phyloP scores from a whole-genome alignment of 2,888 invertebrate species.

The Melipona bicolor region DNA sequence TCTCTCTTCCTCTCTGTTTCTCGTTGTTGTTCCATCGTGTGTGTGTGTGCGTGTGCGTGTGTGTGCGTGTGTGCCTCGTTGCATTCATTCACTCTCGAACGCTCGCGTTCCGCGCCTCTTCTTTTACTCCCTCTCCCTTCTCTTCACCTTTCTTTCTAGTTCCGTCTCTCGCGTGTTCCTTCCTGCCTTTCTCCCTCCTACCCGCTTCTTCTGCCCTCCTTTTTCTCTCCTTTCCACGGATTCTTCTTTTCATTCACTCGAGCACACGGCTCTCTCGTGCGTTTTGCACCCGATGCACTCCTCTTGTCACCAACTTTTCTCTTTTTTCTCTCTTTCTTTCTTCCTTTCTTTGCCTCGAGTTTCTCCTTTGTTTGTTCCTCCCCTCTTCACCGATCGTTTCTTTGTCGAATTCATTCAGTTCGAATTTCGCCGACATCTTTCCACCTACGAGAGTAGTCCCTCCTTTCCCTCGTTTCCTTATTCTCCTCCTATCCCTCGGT shows the following conservation, averaged over 20 bases:
- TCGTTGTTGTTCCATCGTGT: slow-evolving; percentile 18
- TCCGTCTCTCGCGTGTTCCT: neutral
- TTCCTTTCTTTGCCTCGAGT: neutral
- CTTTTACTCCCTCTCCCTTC: neutral
- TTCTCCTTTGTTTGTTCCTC: neutral
- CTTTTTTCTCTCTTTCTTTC: too few species aligned
- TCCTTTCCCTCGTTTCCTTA: neutral
- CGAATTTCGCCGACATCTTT: neutral
- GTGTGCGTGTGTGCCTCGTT: neutral
- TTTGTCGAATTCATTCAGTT: slow-evolving; percentile 15
- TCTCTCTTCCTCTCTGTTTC: neutral
- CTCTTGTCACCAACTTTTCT: neutral
- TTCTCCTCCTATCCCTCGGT: too few species aligned
- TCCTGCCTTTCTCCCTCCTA: neutral
- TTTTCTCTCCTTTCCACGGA: neutral
- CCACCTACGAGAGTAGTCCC: neutral
- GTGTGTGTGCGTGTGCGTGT: neutral
- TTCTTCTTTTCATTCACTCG: slow-evolving; percentile 45
- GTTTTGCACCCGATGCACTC: neutral
- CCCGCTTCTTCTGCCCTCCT: neutral
- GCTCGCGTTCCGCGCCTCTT: slow-evolving; percentile 2
- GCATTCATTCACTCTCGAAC: slow-evolving; percentile 47
- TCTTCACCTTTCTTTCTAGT: neutral
- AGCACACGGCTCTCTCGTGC: slow-evolving; percentile 16
- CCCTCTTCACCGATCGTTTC: neutral